These are phyloP conservation scores for Nicator chloris DNA, from an alignment of 2,113 vertebrate species.

Conservation along the genomic window DNA sequence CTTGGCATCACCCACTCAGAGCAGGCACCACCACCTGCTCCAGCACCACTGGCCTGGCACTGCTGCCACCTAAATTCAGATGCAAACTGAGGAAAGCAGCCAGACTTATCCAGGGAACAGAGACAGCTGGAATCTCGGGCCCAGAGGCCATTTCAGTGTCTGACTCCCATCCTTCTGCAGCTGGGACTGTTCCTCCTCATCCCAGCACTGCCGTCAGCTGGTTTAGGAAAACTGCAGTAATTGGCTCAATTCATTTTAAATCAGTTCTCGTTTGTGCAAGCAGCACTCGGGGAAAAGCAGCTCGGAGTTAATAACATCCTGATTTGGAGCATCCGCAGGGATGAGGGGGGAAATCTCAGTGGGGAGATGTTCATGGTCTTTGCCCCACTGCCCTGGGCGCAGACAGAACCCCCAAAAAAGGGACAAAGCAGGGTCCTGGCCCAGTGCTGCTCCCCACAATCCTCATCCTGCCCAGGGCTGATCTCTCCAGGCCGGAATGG, in stretches of 20 bases:
- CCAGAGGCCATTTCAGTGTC: constrained; percentile 2
- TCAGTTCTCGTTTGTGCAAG: constrained; percentile 38
- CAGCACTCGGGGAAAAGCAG: constrained; percentile 13
- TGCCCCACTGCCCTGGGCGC: neutral
- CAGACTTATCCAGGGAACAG: neutral
- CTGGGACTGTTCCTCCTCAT: constrained; percentile 12
- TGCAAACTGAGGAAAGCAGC: neutral
- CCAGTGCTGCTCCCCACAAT: fast-evolving
- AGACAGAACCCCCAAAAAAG: neutral
- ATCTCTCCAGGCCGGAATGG: neutral
- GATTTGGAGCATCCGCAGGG: neutral
- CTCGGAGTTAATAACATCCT: constrained; percentile 7
- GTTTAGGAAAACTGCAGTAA: constrained; percentile 17
- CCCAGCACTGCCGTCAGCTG: neutral
- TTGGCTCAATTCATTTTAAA: constrained; percentile 59
- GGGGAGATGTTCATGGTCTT: neutral
- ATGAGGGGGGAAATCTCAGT: neutral
- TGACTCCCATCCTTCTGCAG: neutral
- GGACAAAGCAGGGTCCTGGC: fast-evolving
- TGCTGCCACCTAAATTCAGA: neutral
- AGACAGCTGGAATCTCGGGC: neutral
- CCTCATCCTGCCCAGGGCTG: neutral
- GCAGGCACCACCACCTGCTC: neutral
- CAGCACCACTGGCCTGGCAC: neutral
- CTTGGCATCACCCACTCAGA: neutral